These are phyloP conservation scores for Epirrhoe alternata DNA, from an alignment of 2,888 invertebrate species.

Conservation along the genomic window DNA sequence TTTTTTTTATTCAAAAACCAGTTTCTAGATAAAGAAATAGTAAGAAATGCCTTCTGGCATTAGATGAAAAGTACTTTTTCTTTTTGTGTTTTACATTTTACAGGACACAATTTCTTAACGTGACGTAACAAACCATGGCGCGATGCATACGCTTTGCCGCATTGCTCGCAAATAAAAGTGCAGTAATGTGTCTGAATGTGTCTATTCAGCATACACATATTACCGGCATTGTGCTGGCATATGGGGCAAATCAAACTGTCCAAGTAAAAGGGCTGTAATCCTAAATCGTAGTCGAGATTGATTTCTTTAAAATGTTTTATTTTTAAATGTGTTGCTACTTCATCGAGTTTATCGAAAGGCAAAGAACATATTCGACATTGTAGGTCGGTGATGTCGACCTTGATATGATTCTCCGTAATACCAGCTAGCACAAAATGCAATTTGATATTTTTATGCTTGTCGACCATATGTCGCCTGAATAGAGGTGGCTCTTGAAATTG, in stretches of 20 bases:
- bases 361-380: conserved; percentile 59
- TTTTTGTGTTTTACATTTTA: too few relatives aligned
- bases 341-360: conserved; percentile 49
- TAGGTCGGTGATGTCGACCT: conserved; percentile 65
- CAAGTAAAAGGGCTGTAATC: conserved; percentile 64
- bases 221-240: conserved; percentile 56
- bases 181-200: conserved; percentile 66
- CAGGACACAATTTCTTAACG: conserved; percentile 39
- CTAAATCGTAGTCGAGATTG: conserved; percentile 55
- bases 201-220: conserved; percentile 59
- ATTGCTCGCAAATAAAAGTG: conserved; percentile 66
- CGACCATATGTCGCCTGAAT: conserved; percentile 55
- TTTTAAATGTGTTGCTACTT: conserved; percentile 56
- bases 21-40: too few relatives aligned
- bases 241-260: conserved; percentile 55
- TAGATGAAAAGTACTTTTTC: too few relatives aligned
- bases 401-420: conserved; percentile 46
- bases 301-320: conserved; percentile 52
- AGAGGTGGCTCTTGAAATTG: conserved; percentile 53
- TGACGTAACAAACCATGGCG: conserved; percentile 57
- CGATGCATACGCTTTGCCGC: conserved; percentile 65
- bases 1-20: too few relatives aligned
- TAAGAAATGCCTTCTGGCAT: too few relatives aligned
- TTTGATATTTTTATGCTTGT: conserved; percentile 47
- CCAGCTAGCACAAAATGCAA: conserved; percentile 50